Percentiles rank a stretch among this genome's conserved stretches.
phyloP scores from a whole-genome alignment of 2,888 invertebrate species.

The Papilio gigon region DNA sequence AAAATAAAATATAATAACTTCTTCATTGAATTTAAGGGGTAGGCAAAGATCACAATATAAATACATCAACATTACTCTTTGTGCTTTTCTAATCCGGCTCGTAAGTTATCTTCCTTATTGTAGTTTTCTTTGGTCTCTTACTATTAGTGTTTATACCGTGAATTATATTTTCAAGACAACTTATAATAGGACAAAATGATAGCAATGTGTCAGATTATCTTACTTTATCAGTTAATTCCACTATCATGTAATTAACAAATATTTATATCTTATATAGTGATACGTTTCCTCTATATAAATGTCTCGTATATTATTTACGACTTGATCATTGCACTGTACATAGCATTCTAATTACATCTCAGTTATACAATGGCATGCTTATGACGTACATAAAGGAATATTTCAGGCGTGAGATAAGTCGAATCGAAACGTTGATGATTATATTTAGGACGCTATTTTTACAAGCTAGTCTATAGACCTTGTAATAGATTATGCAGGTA shows the following conservation, averaged over 20 bases:
- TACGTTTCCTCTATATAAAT: not conserved
- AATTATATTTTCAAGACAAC: not conserved
- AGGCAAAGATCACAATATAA: no score
- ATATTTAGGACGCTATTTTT: constrained; percentile 30
- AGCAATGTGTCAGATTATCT: not conserved
- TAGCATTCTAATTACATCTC: not conserved
- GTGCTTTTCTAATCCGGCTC: not conserved
- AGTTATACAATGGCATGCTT: not conserved
- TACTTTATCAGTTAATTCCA: constrained; percentile 3
- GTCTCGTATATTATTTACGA: not conserved
- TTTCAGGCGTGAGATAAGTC: constrained; percentile 9
- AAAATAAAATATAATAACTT: constrained; percentile 43
- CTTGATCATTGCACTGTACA: not conserved
- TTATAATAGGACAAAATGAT: not conserved
- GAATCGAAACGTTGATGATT: not conserved
- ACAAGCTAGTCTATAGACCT: constrained; percentile 21
- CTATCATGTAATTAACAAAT: constrained; percentile 1
- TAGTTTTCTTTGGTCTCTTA: not conserved
- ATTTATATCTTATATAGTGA: not conserved
- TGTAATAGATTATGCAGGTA: constrained; percentile 7
- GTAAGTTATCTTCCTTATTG: not conserved
- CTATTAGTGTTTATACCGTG: not conserved
- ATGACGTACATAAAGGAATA: constrained; percentile 6
- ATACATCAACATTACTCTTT: no score
- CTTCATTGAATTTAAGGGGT: not conserved